Base-by-base conservation (phyloP, 1,140 invertebrate genomes). In the Sitobion miscanthi region DNA sequence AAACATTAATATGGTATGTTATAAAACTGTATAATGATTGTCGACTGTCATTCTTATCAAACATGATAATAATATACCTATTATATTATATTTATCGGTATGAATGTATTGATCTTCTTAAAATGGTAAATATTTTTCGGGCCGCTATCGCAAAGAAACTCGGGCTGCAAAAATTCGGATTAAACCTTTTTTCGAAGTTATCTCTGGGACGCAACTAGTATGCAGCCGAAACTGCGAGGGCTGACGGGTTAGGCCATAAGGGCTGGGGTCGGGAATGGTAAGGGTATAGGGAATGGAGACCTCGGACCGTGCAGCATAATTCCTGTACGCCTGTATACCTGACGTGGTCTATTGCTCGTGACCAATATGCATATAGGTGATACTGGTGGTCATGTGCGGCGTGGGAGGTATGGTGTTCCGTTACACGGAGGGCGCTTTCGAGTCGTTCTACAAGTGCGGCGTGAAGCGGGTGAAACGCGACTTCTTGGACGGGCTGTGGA, bases 401-500 rank as follows among this genome's bases (percentile, higher is more conserved):
- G 95, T 97, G 25, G 97, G 97, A 17, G 97, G 97, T 1, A 95
- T 98, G 8, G 95, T 97, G 82, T 98, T 98, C 94, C 96, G 97
- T 85, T 97, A 97, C 94, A 97, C 97, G 11, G 98, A 98, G 94
- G 97, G 98, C 11, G 96, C 96, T 14, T 97, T 98, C 94, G 98
- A 98, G 94, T 96, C 97, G 69, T 97, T 97, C 93, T 98, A 98
- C 95, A 98, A 98, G 95, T 98, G 98, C 94, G 97, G 97, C 25
- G 97, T 98, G 42, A 97, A 98, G 94, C 96, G 97, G 94, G 97
- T 98, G 0, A 98, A 98, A 94, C 95, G 98, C 7, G 97, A 98
- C 95, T 98, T 98, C 94, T 96, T 98, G 89, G 97, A 98, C 94
- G 96, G 96, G 85, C 95, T 98, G 45, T 98, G 97, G 97, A 95